A percentile compares a stretch with the other conserved stretches of the same genome.
Evolutionary conservation across 2,113 vertebrate genomes (phyloP).

Genomic region (Heteronetta atricapilla): DNA sequence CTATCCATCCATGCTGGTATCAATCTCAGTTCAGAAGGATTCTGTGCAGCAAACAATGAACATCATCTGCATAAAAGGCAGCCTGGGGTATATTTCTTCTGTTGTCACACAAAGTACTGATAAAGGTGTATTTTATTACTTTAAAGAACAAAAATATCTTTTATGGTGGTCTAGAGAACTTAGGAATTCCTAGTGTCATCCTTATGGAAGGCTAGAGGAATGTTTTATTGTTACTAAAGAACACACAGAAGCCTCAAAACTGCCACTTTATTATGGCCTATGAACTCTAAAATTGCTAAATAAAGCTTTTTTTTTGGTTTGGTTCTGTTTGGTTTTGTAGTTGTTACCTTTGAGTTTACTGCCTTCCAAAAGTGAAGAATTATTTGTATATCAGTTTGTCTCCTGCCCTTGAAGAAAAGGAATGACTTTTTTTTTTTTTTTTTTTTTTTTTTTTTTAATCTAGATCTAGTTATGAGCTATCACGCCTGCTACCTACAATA

Average conservation of each 20-base stretch:
- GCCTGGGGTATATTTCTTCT: background rate
- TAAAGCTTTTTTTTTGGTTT: background rate
- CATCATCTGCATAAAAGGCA: background rate
- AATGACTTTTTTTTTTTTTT: background rate
- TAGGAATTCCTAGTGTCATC: background rate
- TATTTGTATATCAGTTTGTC: background rate
- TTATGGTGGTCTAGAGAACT: background rate
- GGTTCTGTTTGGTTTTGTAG: background rate
- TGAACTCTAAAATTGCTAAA: constrained; percentile 22
- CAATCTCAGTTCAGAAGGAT: background rate
- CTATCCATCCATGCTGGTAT: fast-evolving
- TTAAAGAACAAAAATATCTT: background rate
- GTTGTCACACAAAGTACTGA: background rate
- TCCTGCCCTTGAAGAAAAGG: background rate
- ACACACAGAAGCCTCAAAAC: background rate
- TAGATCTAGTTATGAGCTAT: background rate
- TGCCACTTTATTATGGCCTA: background rate
- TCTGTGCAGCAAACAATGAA: background rate
- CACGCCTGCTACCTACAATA: background rate
- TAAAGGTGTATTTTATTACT: background rate
- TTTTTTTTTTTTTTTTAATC: background rate
- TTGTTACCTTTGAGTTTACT: constrained; percentile 9
- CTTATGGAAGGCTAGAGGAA: background rate
- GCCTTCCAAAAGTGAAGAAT: background rate
- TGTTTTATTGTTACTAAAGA: constrained; percentile 14